phyloP scores from a whole-genome alignment of 1,140 invertebrate species.

The Hyles vespertilio region DNA sequence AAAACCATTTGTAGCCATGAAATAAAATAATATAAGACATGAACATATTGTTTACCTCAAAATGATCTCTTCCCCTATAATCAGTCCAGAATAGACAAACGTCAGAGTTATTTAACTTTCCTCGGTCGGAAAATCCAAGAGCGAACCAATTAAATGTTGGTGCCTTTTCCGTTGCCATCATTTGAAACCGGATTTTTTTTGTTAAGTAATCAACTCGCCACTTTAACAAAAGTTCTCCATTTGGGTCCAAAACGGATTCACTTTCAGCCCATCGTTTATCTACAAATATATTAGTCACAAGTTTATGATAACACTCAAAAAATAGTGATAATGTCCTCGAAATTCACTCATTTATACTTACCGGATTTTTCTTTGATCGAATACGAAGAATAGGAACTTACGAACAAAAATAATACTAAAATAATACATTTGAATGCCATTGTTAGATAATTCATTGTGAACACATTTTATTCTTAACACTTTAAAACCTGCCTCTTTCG shows the following conservation, averaged over 20 bases:
- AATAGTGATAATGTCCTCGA: too few species aligned
- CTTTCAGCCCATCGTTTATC: slow-evolving; percentile 46
- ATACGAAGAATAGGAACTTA: slow-evolving; percentile 37
- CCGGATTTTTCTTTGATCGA: slow-evolving; percentile 28
- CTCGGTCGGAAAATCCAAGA: slow-evolving; percentile 94
- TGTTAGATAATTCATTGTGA: slow-evolving; percentile 3
- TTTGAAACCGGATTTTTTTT: slow-evolving; percentile 84
- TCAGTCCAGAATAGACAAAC: slow-evolving; percentile 89
- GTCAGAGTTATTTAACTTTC: slow-evolving; percentile 86
- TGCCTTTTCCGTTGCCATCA: slow-evolving; percentile 80
- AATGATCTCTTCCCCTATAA: slow-evolving; percentile 78
- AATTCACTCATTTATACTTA: slow-evolving; percentile 22
- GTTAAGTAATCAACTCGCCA: slow-evolving; percentile 68
- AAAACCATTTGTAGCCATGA: background rate
- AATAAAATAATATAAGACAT: too few species aligned
- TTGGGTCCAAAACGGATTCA: slow-evolving; percentile 58
- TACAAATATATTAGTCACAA: slow-evolving; percentile 5
- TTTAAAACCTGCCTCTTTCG: background rate
- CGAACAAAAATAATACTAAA: slow-evolving; percentile 23
- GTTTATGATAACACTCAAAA: too few species aligned
- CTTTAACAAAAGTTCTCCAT: slow-evolving; percentile 53
- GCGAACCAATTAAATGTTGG: slow-evolving; percentile 85
- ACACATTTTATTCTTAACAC: slow-evolving; percentile 9
- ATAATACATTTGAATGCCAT: slow-evolving; percentile 28
- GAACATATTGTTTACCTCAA: slow-evolving; percentile 79